phyloP scores from a whole-genome alignment of 2,113 vertebrate species.

The Melospiza melodia region DNA sequence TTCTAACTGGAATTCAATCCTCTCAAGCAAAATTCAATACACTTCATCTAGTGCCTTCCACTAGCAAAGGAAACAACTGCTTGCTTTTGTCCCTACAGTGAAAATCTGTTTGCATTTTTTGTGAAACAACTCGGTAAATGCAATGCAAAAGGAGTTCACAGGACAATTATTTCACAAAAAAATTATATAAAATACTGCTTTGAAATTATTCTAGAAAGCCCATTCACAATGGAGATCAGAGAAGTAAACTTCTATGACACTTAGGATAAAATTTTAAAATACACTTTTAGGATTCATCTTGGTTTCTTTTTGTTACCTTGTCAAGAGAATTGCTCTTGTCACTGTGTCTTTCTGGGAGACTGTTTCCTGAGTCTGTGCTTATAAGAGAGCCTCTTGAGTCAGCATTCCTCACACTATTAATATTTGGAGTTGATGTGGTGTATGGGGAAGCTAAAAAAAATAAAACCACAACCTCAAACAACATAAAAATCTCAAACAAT shows the following conservation, averaged over 20 bases:
- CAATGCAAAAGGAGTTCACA: background rate
- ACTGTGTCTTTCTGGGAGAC: constrained; percentile 85
- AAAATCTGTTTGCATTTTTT: background rate
- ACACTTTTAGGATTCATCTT: background rate
- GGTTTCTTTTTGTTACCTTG: constrained; percentile 80
- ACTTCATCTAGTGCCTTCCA: background rate
- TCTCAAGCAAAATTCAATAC: background rate
- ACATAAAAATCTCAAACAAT: background rate
- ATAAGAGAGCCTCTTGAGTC: constrained; percentile 95
- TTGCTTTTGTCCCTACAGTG: background rate
- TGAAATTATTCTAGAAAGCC: background rate
- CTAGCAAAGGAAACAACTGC: background rate
- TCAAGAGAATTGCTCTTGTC: constrained; percentile 93
- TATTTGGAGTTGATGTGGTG: constrained; percentile 88
- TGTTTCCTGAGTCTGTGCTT: constrained; percentile 93
- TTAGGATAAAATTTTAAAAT: background rate
- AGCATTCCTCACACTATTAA: constrained; percentile 88
- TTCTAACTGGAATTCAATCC: background rate
- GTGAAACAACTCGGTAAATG: background rate
- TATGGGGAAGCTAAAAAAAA: constrained; percentile 87
- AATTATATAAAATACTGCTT: background rate
- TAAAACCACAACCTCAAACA: background rate
- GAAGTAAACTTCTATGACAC: background rate
- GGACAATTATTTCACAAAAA: background rate
- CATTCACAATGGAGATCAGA: background rate